Conservation (phyloP, 1,140 invertebrate genomes). For the Periplaneta americana region DNA sequence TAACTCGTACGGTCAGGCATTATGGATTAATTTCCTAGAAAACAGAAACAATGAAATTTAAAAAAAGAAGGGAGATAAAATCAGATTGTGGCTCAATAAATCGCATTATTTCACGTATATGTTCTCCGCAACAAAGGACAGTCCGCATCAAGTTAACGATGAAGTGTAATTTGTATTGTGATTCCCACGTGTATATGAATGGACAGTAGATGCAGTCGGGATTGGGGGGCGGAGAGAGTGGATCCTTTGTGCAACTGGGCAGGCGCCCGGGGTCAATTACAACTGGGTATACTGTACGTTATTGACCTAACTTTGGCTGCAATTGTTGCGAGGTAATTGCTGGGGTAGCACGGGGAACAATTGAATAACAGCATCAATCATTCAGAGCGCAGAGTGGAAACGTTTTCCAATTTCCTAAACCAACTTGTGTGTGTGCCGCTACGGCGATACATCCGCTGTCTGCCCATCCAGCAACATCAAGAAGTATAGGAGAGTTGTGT, state of each 20-base stretch:
- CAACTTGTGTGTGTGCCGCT: neutral
- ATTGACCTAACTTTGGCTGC: neutral
- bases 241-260: neutral
- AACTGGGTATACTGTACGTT: neutral
- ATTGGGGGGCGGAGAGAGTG: neutral
- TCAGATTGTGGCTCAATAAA: neutral
- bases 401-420: neutral
- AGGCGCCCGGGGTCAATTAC: neutral
- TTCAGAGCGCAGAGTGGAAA: neutral
- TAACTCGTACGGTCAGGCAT: neutral
- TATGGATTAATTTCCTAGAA: neutral
- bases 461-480: neutral
- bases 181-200: neutral
- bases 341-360: neutral
- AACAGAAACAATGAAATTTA: neutral
- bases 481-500: neutral
- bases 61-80: neutral
- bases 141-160: neutral
- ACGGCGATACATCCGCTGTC: neutral
- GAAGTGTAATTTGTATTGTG: neutral
- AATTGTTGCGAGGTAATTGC: neutral
- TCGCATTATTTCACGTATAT: too few species aligned
- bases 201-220: neutral
- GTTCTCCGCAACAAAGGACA: neutral
- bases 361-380: neutral